These are phyloP conservation scores for Cetoscarus ocellatus DNA, from an alignment of 2,797 vertebrate genomes.

Conservation along the genomic window DNA sequence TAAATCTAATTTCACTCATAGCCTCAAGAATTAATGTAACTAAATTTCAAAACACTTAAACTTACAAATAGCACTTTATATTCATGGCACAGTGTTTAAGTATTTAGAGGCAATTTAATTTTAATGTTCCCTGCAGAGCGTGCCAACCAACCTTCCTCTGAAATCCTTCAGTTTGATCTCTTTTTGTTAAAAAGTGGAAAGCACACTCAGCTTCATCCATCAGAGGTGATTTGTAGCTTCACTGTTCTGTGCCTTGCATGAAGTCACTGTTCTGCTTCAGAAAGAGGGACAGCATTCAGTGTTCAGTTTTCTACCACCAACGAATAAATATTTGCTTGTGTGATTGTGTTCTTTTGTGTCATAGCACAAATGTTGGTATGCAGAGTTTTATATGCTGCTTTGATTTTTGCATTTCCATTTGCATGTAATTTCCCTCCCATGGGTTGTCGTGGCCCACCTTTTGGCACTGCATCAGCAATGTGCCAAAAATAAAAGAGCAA, in stretches of 20 bases:
- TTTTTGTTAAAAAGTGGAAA: slow-evolving; percentile 15
- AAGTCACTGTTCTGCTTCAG: slow-evolving; percentile 5
- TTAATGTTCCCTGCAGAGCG: slow-evolving; percentile 12
- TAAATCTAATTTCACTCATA: slow-evolving; percentile 9
- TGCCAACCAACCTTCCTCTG: slow-evolving; percentile 18
- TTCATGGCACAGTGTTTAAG: slow-evolving; percentile 16
- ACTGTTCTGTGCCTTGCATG: neutral
- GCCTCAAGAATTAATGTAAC: slow-evolving; percentile 18
- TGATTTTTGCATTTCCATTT: slow-evolving; percentile 38
- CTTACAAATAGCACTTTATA: slow-evolving; percentile 24
- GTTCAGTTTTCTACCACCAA: neutral
- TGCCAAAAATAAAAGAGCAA: slow-evolving; percentile 17
- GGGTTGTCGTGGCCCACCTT: neutral
- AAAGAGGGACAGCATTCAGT: neutral
- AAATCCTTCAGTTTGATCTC: slow-evolving; percentile 19
- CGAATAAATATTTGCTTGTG: neutral
- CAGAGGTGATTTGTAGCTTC: slow-evolving; percentile 16
- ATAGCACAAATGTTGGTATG: neutral
- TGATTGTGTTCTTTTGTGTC: slow-evolving; percentile 3
- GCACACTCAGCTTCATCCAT: slow-evolving; percentile 3
- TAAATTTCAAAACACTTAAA: slow-evolving; percentile 28
- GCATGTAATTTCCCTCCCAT: slow-evolving; percentile 32
- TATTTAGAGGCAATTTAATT: slow-evolving; percentile 9
- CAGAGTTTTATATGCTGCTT: slow-evolving; percentile 14
- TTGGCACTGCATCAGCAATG: slow-evolving; percentile 9